Evolutionary conservation across 2,113 vertebrate genomes (phyloP), one percentile per base, ranked within the genome.

Genomic region (Colistium nudipinnis): DNA sequence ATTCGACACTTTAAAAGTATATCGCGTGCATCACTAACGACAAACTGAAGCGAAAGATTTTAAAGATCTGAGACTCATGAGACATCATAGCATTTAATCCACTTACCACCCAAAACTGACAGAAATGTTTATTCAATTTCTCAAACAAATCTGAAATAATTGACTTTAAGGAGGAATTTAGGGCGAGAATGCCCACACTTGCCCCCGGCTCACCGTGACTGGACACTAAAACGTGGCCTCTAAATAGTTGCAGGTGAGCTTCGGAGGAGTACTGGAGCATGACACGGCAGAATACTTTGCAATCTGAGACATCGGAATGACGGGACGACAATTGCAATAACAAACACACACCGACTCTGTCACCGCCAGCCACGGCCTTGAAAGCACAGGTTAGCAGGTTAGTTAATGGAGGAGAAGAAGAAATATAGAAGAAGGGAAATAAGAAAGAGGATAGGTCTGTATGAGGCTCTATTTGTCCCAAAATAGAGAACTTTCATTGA

Each of bases 281-380:
- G 62, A 78, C 39, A 3, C 7, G 2, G 54, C 53, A 27, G 8
- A 35, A 38, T 28, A 16, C 12, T 45, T 13, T 36, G 45, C 39
- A 61, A 70, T 33, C 9, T 0, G 38, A 70, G 45, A 52, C 60
- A n/a, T 43, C 12, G 14, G 52, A 45, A 0, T 59, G 53, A 62
- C 33, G 24, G 39, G 39, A 48, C 61, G 49, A 47, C 30, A 36
- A 60, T 74, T 66, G 31, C 62, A 55, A 25, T 4, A 35, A 30
- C 35, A 45, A 27, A 7, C 13, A 10, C 43, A 54, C 13, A n/a
- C n/a, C n/a, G n/a, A n/a, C n/a, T n/a, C n/a, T n/a, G n/a, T n/a
- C n/a, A n/a, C n/a, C n/a, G n/a, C n/a, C n/a, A n/a, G n/a, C n/a
- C n/a, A n/a, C n/a, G n/a, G n/a, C n/a, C n/a, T n/a, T n/a, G n/a